Evolutionary conservation across 2,888 invertebrate species (phyloP).

Genomic region (Adineta ricciae): DNA sequence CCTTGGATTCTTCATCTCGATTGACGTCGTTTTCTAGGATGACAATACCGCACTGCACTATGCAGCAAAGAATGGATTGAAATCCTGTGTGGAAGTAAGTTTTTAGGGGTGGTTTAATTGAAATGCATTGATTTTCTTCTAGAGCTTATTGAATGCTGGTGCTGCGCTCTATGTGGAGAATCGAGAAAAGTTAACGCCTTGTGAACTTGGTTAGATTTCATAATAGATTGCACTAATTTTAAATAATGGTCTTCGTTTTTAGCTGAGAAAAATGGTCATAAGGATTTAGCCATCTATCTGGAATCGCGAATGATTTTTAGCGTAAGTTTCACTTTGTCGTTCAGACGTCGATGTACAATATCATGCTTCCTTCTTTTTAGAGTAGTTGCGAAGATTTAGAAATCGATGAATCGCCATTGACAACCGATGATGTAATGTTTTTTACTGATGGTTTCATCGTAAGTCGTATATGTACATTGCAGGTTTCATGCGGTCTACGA

Average conservation of each 20-base stretch:
- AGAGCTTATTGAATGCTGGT: slow-evolving; percentile 56
- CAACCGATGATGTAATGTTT: neutral
- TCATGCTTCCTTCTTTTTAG: slow-evolving; percentile 46
- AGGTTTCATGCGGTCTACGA: slow-evolving; percentile 52
- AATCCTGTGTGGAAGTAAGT: slow-evolving; percentile 57
- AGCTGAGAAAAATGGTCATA: slow-evolving; percentile 57
- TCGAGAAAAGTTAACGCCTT: slow-evolving; percentile 58
- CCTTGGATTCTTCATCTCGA: neutral
- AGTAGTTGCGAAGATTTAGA: slow-evolving; percentile 8
- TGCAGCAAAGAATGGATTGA: slow-evolving; percentile 58
- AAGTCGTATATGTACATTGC: too few species aligned
- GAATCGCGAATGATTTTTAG: slow-evolving; percentile 62
- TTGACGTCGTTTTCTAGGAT: slow-evolving; percentile 50
- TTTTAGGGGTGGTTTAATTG: neutral
- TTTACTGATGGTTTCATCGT: too few species aligned
- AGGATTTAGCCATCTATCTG: slow-evolving; percentile 58
- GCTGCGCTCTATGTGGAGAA: slow-evolving; percentile 60
- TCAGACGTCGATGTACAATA: neutral
- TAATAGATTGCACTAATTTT: neutral
- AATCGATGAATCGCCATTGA: slow-evolving; percentile 7
- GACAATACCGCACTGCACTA: slow-evolving; percentile 62
- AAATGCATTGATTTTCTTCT: neutral
- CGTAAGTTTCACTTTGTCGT: slow-evolving; percentile 38
- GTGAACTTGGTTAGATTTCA: slow-evolving; percentile 49
- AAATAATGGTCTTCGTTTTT: slow-evolving; percentile 39